phyloP scores from a whole-genome alignment of 1,140 invertebrate species.

The Cydia pomonella region DNA sequence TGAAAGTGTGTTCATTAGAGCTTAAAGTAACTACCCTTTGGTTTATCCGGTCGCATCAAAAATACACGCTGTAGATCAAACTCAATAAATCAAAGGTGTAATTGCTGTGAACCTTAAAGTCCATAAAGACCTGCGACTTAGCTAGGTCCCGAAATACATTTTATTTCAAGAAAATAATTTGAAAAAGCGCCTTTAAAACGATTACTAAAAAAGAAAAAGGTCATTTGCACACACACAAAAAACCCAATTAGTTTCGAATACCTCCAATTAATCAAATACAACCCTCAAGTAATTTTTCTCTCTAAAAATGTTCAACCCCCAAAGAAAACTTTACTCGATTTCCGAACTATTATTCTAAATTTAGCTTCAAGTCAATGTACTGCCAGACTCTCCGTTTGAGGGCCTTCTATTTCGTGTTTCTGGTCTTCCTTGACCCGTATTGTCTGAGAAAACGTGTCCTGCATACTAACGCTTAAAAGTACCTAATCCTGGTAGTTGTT shows the following conservation, averaged over 20 bases:
- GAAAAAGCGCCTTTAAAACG: neutral
- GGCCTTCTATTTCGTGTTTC: neutral
- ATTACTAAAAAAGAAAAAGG: neutral
- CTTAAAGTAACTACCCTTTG: too few relatives aligned
- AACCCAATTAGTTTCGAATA: neutral
- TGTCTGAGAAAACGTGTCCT: conserved; percentile 16
- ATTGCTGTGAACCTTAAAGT: too few relatives aligned
- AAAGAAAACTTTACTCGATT: neutral
- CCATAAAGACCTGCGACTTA: too few relatives aligned
- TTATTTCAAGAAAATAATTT: too few relatives aligned
- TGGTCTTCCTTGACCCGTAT: conserved; percentile 12
- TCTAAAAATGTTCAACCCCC: neutral
- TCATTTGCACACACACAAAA: neutral
- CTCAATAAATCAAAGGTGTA: too few relatives aligned
- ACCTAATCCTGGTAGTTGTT: neutral
- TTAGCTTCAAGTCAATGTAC: conserved; percentile 6
- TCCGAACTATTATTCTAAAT: conserved; percentile 6
- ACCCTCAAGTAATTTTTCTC: neutral
- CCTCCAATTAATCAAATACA: neutral
- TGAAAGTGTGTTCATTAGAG: too few relatives aligned
- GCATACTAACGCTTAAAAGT: conserved; percentile 8
- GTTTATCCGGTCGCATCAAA: too few relatives aligned
- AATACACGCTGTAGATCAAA: too few relatives aligned
- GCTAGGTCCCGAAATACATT: too few relatives aligned
- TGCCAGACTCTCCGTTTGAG: neutral